Evolutionary conservation across 2,113 vertebrate species (phyloP).

Genomic region (Nycticorax nycticorax): DNA sequence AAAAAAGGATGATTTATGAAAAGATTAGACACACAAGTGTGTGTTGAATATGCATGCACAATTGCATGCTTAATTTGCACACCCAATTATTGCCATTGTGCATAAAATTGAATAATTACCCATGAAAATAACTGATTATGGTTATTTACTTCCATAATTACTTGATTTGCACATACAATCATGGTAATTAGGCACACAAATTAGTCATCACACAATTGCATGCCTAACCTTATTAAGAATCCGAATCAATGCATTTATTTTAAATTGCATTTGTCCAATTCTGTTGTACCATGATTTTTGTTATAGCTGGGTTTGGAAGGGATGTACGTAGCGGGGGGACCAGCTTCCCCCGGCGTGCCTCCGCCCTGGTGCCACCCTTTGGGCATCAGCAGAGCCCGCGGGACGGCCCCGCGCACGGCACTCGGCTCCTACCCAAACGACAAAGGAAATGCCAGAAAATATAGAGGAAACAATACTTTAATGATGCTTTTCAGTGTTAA

Average conservation of each 20-base stretch:
- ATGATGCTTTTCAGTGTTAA: not conserved
- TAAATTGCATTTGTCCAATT: conserved; percentile 49
- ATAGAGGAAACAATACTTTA: not conserved
- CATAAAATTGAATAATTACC: conserved; percentile 75
- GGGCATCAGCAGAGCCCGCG: not conserved
- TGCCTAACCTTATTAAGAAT: conserved; percentile 73
- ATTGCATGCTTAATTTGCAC: conserved; percentile 75
- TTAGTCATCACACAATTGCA: conserved; percentile 73
- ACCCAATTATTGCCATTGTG: conserved; percentile 72
- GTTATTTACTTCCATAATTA: conserved; percentile 74
- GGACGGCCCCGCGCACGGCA: not conserved
- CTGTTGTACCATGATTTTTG: not conserved
- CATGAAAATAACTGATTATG: conserved; percentile 74
- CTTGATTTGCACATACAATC: conserved; percentile 74
- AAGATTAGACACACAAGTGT: conserved; percentile 68
- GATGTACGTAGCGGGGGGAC: not conserved
- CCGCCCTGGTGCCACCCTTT: not conserved
- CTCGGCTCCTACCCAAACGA: rapidly evolving
- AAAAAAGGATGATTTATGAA: conserved; percentile 25
- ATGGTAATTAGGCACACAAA: conserved; percentile 74
- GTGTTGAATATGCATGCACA: conserved; percentile 72
- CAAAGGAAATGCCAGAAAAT: not conserved
- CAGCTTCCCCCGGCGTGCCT: not conserved
- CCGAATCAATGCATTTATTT: conserved; percentile 64
- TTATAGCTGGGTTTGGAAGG: not conserved